Base-by-base conservation (phyloP, 2,797 vertebrate genomes). In the Phaenicophaeus curvirostris region DNA sequence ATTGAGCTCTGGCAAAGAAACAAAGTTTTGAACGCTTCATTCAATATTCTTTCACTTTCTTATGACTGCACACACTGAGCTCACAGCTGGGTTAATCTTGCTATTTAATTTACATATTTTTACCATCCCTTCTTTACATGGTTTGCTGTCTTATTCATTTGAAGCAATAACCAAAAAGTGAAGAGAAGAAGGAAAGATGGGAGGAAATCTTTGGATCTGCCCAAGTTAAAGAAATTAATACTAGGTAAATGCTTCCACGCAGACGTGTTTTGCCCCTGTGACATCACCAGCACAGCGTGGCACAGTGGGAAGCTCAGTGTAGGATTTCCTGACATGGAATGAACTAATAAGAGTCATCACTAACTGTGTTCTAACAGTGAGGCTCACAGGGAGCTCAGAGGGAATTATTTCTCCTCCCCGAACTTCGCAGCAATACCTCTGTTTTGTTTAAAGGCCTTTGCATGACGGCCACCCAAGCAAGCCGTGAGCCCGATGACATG, bases 241-340 rank as follows among this genome's bases (percentile, higher is more conserved):
- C 31, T 7, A 62, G 63, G 33, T 37, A 48, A 94, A 80, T 30
- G 53, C 82, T 74, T 83, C 68, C 53, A 37, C 0, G 0, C 31
- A 61, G 90, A 55, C 0, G 0, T 61, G 68, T 28, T 77, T 46
- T 39, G 27, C 68, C 57, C 27, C 25, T 6, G n/a, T 50, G 71
- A 54, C 0, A 2, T 27, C 13, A 33, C 51, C 0, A 0, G 79
- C 27, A 5, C 37, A 55, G 50, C 0, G 0, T 39, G 87, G 80
- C 73, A 55, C 66, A 46, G 55, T 0, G 3, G 57, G 66, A 74
- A 90, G 57, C 50, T 81, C 66, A 19, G 33, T 5, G 15, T 37
- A 58, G 63, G 84, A 51, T 53, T 71, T 65, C 66, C 85, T 41
- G 35, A 30, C 16, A 27, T 14, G 68, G 69, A 75, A 57, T 17